A percentile compares a stretch with the other conserved stretches of the same genome.
Conservation (phyloP, 1,140 invertebrate genomes). For the Melipona quadrifasciata region DNA sequence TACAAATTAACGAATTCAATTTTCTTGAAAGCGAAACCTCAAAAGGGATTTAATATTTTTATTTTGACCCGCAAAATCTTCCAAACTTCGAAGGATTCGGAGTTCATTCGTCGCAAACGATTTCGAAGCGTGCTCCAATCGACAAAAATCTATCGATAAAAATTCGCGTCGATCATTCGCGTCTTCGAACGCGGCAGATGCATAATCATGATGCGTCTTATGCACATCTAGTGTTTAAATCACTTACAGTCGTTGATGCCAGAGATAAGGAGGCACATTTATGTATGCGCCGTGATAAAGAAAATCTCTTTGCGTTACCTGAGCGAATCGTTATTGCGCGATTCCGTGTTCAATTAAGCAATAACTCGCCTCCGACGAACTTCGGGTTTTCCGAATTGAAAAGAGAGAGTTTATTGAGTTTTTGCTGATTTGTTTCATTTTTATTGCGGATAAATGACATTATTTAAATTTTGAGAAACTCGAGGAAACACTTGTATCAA, state of each 20-base stretch:
- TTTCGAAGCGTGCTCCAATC: neutral
- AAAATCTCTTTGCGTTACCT: neutral
- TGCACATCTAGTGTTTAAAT: neutral
- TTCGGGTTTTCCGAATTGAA: neutral
- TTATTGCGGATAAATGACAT: neutral
- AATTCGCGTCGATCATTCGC: neutral
- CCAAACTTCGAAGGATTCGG: neutral
- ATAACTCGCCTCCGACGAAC: constrained; percentile 1
- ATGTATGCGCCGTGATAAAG: constrained; percentile 6
- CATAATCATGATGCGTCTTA: constrained; percentile 24
- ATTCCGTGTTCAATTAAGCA: constrained; percentile 22
- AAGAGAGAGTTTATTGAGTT: neutral
- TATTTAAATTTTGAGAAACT: neutral
- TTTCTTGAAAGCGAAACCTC: too few relatives aligned
- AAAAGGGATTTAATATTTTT: neutral
- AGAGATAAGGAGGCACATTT: constrained; percentile 8
- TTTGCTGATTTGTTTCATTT: neutral
- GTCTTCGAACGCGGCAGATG: constrained; percentile 24
- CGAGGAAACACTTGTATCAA: too few relatives aligned
- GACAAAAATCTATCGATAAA: constrained; percentile 30
- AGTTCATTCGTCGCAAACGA: neutral
- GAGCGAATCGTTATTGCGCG: constrained; percentile 10
- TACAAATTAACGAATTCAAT: too few relatives aligned
- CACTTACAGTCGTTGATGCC: neutral
- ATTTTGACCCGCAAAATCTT: neutral